A percentile compares a stretch with the other conserved stretches of the same genome.
Conservation (phyloP, 1,140 invertebrate genomes). For the Metaphire vulgaris region DNA sequence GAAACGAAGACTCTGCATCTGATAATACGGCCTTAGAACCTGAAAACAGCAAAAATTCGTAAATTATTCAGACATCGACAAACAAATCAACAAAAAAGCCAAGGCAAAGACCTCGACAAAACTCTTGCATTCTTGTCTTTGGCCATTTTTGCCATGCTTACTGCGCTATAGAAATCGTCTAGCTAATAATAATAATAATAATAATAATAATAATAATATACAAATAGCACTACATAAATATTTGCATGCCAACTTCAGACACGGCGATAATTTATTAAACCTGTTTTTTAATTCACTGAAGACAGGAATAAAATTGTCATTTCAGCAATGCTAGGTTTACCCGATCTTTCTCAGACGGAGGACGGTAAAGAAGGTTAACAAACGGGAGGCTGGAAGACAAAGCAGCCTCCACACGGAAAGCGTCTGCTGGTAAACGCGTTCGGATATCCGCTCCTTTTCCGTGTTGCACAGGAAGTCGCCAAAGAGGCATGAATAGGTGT, state of each 20-base stretch:
- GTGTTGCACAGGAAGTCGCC: slow-evolving; percentile 93
- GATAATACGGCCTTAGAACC: slow-evolving; percentile 78
- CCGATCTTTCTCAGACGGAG: slow-evolving; percentile 27
- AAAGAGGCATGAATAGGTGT: slow-evolving; percentile 90
- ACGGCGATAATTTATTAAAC: no score
- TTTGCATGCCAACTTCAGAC: no score
- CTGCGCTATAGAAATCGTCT: no score
- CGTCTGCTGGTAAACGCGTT: slow-evolving; percentile 64
- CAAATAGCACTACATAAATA: no score
- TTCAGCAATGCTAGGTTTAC: slow-evolving; percentile 33
- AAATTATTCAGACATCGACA: no score
- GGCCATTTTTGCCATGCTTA: no score
- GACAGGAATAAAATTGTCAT: background rate
- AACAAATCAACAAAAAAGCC: no score
- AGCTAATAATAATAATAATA: no score
- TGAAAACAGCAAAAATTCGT: slow-evolving; percentile 48
- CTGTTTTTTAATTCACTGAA: no score
- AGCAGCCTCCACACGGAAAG: slow-evolving; percentile 84
- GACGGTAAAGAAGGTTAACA: slow-evolving; percentile 74
- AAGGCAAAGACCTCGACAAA: no score
- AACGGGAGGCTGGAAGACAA: slow-evolving; percentile 57
- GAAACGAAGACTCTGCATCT: slow-evolving; percentile 70
- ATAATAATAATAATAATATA: background rate
- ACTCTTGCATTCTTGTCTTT: no score
- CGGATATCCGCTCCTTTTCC: slow-evolving; percentile 63